These are phyloP conservation scores for Metopolophium dirhodum DNA, from an alignment of 1,140 invertebrate genomes.

Conservation along the genomic window DNA sequence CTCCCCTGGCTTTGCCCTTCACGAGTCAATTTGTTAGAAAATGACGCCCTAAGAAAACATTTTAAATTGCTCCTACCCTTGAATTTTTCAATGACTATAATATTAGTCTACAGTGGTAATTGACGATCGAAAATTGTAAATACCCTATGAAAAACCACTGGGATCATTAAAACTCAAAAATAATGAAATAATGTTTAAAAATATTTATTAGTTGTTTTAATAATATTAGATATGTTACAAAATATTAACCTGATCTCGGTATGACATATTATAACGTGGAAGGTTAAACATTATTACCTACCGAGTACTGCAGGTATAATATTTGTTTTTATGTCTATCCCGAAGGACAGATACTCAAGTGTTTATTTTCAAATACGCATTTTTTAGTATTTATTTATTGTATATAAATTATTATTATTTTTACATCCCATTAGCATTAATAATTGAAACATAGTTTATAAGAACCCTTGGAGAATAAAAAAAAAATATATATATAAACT, in stretches of 20 bases:
- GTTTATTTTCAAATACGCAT: background rate
- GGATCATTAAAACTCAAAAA: background rate
- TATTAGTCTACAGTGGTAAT: background rate
- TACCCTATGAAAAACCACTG: background rate
- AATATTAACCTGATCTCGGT: background rate
- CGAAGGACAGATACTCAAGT: background rate
- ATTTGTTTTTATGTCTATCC: slow-evolving; percentile 1
- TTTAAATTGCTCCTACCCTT: background rate
- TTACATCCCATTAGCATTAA: background rate
- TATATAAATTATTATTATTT: background rate
- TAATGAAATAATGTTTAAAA: background rate
- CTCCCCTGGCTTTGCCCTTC: too few species aligned
- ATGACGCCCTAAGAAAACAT: background rate
- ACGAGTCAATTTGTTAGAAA: background rate
- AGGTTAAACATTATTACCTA: background rate
- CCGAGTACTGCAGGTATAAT: background rate
- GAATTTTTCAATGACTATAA: background rate
- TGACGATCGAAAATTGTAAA: background rate
- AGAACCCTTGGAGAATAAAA: background rate
- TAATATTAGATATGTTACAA: background rate
- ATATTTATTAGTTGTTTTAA: background rate
- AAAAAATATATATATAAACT: background rate
- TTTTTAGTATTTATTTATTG: background rate
- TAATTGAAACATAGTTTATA: slow-evolving; percentile 19
- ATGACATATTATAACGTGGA: background rate